Evolutionary conservation across 64 coral and sea anemone species (phyloP), one percentile per base, ranked within the genome.

Genomic region (Actinia equina): DNA sequence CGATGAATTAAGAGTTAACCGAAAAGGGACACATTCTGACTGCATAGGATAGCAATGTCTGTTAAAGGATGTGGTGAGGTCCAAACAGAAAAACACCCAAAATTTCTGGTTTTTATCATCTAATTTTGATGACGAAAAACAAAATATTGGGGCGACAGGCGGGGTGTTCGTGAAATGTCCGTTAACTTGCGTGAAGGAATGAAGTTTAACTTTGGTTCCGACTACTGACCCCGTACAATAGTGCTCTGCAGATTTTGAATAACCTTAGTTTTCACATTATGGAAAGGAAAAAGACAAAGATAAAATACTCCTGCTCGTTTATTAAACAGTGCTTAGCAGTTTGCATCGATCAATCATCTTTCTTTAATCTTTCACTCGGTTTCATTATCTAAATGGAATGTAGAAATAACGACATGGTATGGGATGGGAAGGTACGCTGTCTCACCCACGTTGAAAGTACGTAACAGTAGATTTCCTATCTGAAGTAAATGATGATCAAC

Each of bases 101-200:
- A 74, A 30, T 30, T 14, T 74, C 23, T 74, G 69, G 69, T 74
- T 13, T 49, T 49, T 49, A 74, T 74, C 25, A 30, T 74, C 7
- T 65, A 15, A 41, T 30, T 3, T 26, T 74, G 26, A 74, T 74
- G 69, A 74, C 69, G 69, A 74, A 30, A 10, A 30, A 10, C 25
- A 11, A 13, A 49, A 49, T 49, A 18, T 71, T 71, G 8, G 37
- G 69, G 69, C 26, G 69, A 71, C 25, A 71, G 69, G 69, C 26
- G 69, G 7, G 69, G 9, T 74, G 69, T 74, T 74, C 69, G 69
- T 74, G 69, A 74, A 74, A 74, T 30, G 69, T 74, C 69, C 69
- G 69, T 74, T 74, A 74, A 30, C 20, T 74, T 74, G 69, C 69
- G 69, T 74, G 69, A 74, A 74, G 69, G 69, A 74, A 74, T 74